Base-by-base conservation (phyloP, 2,113 vertebrate species). In the Melanostigma gelatinosum region DNA sequence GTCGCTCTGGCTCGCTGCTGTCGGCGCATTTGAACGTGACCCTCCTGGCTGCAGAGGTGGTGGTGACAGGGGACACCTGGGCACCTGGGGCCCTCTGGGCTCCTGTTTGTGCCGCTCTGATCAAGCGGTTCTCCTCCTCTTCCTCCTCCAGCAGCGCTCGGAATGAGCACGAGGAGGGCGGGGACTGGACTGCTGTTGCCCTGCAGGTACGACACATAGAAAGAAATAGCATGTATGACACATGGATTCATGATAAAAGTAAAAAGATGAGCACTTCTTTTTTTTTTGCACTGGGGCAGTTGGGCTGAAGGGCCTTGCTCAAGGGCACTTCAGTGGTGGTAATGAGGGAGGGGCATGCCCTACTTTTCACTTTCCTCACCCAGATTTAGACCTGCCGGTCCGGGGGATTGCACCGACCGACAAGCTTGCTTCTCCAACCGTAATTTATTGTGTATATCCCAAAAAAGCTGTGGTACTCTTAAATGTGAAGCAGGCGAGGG, bases 81-180 rank as follows among this genome's bases (percentile, higher is more conserved):
- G 46, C 40, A n/a, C 22, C 72, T 16, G 78, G 93, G 32, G 89
- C 95, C 88, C 90, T 96, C 38, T 74, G 88, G 32, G 36, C 66
- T 88, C 93, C 90, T 20, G 82, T 72, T 85, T 93, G 86, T 32
- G 88, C 93, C 75, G 67, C 85, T 75, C 65, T 88, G 9, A 62
- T 75, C 84, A 94, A 24, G 72, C 72, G 75, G 76, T 92, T 96
- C 91, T 96, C 96, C 89, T 97, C 97, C 91, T 96, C 96, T 88
- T 97, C 97, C 91, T 98, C 96, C 60, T 92, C 88, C 81, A 96
- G 87, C 54, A 99, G 95, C 73, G 97, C 95, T 79, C 96, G 94
- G 87, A 99, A 98, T 75, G 97, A 96, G 60, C 93, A 96, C 4
- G 95, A 96, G 68, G 95, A 95, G 58, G 94, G 88, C 0, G 90